Evolutionary conservation across 2,113 vertebrate genomes (phyloP).

Genomic region (Chionomys nivalis): DNA sequence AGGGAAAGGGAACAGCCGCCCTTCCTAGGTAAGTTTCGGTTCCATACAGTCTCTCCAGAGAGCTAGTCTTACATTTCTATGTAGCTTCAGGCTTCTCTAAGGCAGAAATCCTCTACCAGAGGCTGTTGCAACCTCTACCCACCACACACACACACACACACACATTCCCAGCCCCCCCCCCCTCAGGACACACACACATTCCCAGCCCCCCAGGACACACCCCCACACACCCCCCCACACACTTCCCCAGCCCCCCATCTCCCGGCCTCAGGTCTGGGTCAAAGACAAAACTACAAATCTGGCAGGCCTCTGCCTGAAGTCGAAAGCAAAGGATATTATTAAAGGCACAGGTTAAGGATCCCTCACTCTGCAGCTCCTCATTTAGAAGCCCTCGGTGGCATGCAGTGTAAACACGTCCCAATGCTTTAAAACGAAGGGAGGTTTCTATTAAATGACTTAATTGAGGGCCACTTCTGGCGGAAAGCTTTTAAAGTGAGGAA

Average conservation of each 20-base stretch:
- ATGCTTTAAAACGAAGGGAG: constrained; percentile 70
- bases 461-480: constrained; percentile 72
- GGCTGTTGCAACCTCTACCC: background rate
- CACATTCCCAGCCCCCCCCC: too few species aligned
- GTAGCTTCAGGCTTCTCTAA: background rate
- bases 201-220: background rate
- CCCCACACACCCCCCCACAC: background rate
- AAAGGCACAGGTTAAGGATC: constrained; percentile 75
- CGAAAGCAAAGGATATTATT: constrained; percentile 71
- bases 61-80: constrained; percentile 10
- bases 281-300: constrained; percentile 50
- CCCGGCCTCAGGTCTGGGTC: background rate
- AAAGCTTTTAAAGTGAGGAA: constrained; percentile 67
- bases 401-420: constrained; percentile 72
- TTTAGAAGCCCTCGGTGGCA: constrained; percentile 51
- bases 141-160: background rate
- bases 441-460: constrained; percentile 78
- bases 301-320: constrained; percentile 63
- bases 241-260: background rate
- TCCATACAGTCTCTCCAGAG: background rate
- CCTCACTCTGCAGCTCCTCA: constrained; percentile 69
- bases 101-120: background rate
- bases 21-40: background rate
- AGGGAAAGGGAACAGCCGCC: background rate
- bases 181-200: too few species aligned